Conservation (phyloP, 64 coral and sea anemone genomes). For the Montipora foliosa region DNA sequence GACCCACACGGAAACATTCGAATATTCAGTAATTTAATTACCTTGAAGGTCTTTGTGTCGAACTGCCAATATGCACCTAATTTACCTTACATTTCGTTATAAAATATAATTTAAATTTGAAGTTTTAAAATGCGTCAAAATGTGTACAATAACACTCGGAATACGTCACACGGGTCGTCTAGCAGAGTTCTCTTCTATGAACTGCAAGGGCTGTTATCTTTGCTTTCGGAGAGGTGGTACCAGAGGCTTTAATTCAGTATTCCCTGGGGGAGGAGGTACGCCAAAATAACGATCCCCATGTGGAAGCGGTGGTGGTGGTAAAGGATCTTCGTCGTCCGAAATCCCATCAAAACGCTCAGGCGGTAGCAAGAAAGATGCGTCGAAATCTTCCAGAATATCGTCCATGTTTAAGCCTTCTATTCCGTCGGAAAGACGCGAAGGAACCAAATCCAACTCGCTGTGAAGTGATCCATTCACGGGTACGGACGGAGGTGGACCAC, state of each 20-base stretch:
- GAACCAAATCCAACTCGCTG: constrained; percentile 37
- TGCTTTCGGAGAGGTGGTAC: constrained; percentile 66
- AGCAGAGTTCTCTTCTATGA: not conserved
- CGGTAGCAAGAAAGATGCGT: not conserved
- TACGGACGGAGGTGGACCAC: constrained; percentile 38
- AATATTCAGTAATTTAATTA: not conserved
- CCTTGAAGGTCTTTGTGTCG: not conserved
- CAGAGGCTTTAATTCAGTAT: constrained; percentile 42
- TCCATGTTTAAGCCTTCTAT: constrained; percentile 17
- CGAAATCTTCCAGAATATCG: not conserved
- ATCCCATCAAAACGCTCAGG: not conserved
- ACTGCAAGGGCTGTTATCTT: constrained; percentile 5
- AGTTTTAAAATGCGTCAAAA: too few species aligned
- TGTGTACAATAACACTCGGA: too few species aligned
- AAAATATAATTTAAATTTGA: not conserved
- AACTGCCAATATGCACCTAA: not conserved
- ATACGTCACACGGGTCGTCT: not conserved
- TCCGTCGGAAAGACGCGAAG: not conserved
- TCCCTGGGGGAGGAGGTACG: constrained; percentile 32
- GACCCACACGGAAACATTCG: not conserved
- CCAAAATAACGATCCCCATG: constrained; percentile 50
- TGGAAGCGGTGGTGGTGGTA: constrained; percentile 35
- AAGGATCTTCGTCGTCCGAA: constrained; percentile 55
- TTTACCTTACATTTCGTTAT: not conserved
- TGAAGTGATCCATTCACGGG: not conserved